Evolutionary conservation across 2,113 vertebrate genomes (phyloP), one percentile per base, ranked within the genome.

Genomic region (Oncorhynchus masou): DNA sequence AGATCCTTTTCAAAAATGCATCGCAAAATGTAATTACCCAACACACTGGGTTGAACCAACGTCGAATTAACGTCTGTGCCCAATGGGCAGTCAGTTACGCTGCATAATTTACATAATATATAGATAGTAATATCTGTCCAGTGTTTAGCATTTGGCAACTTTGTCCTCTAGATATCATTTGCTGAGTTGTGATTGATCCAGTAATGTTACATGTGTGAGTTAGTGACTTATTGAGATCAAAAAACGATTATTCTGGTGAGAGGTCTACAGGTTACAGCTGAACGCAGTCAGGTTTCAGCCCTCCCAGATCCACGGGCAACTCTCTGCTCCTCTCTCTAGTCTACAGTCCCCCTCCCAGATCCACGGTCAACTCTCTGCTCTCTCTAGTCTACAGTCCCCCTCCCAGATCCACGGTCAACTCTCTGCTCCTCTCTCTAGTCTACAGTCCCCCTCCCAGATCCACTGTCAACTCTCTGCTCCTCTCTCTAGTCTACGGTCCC

Each of bases 221-320:
- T 75, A 77, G n/a, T 87, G 79, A 87, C 78, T 85, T 80, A 76
- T 87, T 48, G 16, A 66, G 31, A 31, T 31, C 5, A 6, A 5
- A 34, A 31, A 34, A 5, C 0, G 1, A 34, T 34, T 89, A 83
- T 85, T 74, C 82, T 83, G 79, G 19, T 86, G 84, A 90, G 88
- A 80, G 83, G 82, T 83, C 70, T 69, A 73, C 75, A 83, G 85
- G 85, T 88, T 86, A 88, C 70, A 48, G 74, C 49, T 88, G 83
- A 86, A 82, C 74, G 73, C 34, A 39, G 34, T 39, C 34, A 39
- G 34, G 7, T 39, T 39, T 39, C 34, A 39, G 34, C 34, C 6
- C 34, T 31, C 1, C 68, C 79, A 80, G 80, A 80, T 76, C 87
- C 83, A 74, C 66, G 85, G 89, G 88, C 85, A 88, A n/a, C 64